phyloP scores from a whole-genome alignment of 2,113 vertebrate genomes.

The Tricholaema leucomelas region DNA sequence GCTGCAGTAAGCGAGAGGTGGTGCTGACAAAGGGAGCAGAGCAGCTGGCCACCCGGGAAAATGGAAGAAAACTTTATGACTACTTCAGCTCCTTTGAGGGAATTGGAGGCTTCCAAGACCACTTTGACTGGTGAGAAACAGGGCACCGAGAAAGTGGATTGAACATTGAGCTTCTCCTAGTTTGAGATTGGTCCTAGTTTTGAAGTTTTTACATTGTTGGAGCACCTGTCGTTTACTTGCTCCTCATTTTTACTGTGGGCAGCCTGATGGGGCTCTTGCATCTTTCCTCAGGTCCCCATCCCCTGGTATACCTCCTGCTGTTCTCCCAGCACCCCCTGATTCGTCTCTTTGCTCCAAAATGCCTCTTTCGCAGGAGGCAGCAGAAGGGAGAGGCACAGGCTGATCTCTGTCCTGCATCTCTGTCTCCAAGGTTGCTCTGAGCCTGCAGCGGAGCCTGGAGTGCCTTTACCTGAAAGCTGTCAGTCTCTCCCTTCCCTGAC shows the following conservation, averaged over 20 bases:
- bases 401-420: fast-evolving
- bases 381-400: not conserved
- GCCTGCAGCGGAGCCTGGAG: no score
- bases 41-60: constrained; percentile 56
- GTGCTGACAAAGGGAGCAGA: constrained; percentile 75
- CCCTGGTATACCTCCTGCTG: not conserved
- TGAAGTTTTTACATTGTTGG: not conserved
- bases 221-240: fast-evolving
- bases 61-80: constrained; percentile 77
- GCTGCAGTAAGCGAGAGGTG: constrained; percentile 76
- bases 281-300: not conserved
- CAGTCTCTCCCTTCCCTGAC: not conserved
- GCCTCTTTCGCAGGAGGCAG: not conserved
- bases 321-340: not conserved
- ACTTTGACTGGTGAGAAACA: constrained; percentile 86
- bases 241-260: not conserved
- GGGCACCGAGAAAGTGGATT: not conserved
- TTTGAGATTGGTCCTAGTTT: not conserved
- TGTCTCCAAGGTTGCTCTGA: not conserved
- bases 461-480: fast-evolving
- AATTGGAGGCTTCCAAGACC: constrained; percentile 87
- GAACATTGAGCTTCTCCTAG: not conserved
- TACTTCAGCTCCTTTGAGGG: constrained; percentile 82
- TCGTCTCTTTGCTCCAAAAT: not conserved
- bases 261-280: not conserved